Evolutionary conservation across 2,797 vertebrate genomes (phyloP), one percentile per base, ranked within the genome.

Genomic region (Antrozous pallidus): DNA sequence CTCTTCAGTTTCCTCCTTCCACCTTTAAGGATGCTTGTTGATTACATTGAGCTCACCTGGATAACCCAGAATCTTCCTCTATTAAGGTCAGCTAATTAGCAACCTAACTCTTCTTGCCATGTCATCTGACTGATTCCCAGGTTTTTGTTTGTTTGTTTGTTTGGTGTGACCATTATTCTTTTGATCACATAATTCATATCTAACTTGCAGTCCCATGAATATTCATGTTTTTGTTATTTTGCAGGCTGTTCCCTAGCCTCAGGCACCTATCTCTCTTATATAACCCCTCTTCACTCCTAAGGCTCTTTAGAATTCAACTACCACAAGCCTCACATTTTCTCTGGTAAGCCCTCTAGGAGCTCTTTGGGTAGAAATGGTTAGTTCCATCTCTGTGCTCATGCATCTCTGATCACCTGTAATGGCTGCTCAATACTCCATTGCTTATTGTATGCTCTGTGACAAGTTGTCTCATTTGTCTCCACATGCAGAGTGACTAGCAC

Each of bases 351-450:
- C 18, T 11, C 13, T 17, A n/a, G 65, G 61, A 54, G 33, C 17
- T 5, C 2, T 2, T 8, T 8, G 8, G 8, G 10, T 33, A 8
- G 54, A 56, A 56, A 56, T 26, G 6, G 11, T 0, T 2, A 10
- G 33, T 63, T 26, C 47, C 31, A 1, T 65, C 6, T n/a, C 70
- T 20, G 42, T 0, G 13, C 26, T 31, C 54, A 16, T 0, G 13
- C 3, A 3, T 36, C 47, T 45, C 63, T 8, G 0, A 28, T 16
- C 20, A 71, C 7, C 33, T 14, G 2, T 3, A 14, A 40, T n/a
- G 33, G 56, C 12, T 17, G 16, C 14, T 3, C 10, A 51, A 8
- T 17, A 17, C 10, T 7, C 10, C 11, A 0, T 8, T 24, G 2
- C 8, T n/a, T 67, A 51, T 13, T 63, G 4, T 38, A 13, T 38